Conservation (phyloP, 2,888 invertebrate species). For the Cheilosia variabilis region DNA sequence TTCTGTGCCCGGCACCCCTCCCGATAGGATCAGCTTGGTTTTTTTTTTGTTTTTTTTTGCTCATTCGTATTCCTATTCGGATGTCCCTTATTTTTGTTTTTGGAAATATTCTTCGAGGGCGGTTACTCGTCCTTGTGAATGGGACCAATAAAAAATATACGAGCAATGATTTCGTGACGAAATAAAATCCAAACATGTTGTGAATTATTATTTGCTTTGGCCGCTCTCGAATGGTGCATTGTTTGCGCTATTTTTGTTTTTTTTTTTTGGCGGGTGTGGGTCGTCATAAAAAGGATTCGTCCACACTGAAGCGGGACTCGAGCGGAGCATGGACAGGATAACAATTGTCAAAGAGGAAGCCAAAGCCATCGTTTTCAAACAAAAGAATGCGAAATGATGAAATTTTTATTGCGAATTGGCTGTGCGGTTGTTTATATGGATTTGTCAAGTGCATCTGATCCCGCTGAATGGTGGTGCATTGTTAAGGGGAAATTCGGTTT, state of each 20-base stretch:
- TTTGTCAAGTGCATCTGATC: conserved; percentile 56
- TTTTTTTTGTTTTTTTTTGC: background rate
- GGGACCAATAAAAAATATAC: conserved; percentile 60
- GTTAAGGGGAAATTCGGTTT: background rate
- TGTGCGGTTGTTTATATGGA: conserved; percentile 57
- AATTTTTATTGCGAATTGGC: conserved; percentile 54
- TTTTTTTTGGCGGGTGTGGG: conserved; percentile 9
- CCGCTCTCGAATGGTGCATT: conserved; percentile 39
- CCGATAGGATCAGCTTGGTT: background rate
- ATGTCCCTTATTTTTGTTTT: conserved; percentile 13
- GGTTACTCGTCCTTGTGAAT: conserved; percentile 30
- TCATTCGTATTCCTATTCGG: conserved; percentile 51
- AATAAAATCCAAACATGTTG: conserved; percentile 75
- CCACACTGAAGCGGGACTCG: conserved; percentile 23
- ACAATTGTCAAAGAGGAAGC: conserved; percentile 55
- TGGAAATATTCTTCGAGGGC: background rate
- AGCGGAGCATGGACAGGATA: conserved; percentile 22
- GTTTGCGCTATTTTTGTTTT: conserved; percentile 27
- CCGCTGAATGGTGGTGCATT: background rate
- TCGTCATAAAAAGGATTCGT: conserved; percentile 53
- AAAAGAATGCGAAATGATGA: conserved; percentile 57
- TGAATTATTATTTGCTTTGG: conserved; percentile 73
- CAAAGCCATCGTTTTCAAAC: conserved; percentile 39
- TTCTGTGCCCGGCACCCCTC: conserved; percentile 26
- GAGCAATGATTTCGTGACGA: conserved; percentile 74